phyloP scores from a whole-genome alignment of 2,888 invertebrate species.

The Drosophila robusta region DNA sequence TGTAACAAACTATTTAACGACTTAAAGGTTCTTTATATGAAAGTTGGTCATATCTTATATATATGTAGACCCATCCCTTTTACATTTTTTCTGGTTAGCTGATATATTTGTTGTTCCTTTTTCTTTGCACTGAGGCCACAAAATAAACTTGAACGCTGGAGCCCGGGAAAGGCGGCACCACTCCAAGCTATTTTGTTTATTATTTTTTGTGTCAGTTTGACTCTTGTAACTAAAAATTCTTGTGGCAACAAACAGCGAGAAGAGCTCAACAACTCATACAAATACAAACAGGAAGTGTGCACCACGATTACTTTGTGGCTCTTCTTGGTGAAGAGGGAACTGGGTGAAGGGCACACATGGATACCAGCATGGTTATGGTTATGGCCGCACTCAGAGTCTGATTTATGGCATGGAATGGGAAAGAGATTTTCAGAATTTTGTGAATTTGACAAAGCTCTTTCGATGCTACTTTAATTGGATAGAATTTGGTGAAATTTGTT shows the following conservation, averaged over 20 bases:
- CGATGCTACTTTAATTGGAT: constrained; percentile 17
- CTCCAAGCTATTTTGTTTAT: constrained; percentile 43
- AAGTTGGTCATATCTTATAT: too few relatives aligned
- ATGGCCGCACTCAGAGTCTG: constrained; percentile 31
- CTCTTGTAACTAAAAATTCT: constrained; percentile 60
- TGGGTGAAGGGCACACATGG: constrained; percentile 1
- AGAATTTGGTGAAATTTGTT: constrained; percentile 22
- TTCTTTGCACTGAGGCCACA: constrained; percentile 35
- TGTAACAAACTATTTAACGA: too few relatives aligned
- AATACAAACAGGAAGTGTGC: constrained; percentile 35
- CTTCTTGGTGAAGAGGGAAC: not conserved
- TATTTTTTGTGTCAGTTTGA: constrained; percentile 49
- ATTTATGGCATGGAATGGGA: constrained; percentile 38
- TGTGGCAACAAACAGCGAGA: constrained; percentile 32
- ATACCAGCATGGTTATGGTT: constrained; percentile 12
- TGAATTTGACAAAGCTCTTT: not conserved
- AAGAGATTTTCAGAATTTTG: constrained; percentile 1
- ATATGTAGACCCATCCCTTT: not conserved
- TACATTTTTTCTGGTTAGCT: not conserved
- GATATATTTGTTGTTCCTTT: constrained; percentile 10
- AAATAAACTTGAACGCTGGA: constrained; percentile 38
- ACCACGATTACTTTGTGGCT: constrained; percentile 1
- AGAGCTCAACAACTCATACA: constrained; percentile 28
- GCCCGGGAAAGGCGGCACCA: constrained; percentile 23
- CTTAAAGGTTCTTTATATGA: too few relatives aligned